phyloP scores from a whole-genome alignment of 2,113 vertebrate genomes.

The Tapirus terrestris region DNA sequence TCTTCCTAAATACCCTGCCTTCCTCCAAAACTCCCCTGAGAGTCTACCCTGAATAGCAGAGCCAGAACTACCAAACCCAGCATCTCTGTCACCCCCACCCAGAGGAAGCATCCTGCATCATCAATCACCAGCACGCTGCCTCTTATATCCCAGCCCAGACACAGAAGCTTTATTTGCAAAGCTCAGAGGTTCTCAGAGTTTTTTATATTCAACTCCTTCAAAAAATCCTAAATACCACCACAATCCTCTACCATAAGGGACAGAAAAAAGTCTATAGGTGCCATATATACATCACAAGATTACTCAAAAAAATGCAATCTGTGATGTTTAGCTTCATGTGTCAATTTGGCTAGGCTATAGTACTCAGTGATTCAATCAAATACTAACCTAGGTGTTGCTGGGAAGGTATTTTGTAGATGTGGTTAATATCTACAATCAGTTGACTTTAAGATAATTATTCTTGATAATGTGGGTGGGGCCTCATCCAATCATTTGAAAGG shows the following conservation, averaged over 20 bases:
- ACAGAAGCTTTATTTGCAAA: background rate
- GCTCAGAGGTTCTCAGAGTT: background rate
- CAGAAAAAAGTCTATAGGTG: background rate
- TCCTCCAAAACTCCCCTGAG: background rate
- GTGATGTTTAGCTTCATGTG: background rate
- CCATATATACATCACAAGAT: background rate
- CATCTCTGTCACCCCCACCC: background rate
- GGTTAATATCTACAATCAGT: background rate
- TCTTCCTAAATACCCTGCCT: background rate
- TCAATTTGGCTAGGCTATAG: background rate
- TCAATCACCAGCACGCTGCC: background rate
- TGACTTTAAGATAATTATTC: background rate
- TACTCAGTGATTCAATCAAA: background rate
- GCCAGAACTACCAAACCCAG: background rate
- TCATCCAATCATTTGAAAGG: background rate
- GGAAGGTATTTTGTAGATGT: background rate
- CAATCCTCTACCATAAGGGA: background rate
- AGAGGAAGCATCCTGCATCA: background rate
- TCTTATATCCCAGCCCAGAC: background rate
- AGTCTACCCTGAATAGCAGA: background rate
- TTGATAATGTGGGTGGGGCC: background rate
- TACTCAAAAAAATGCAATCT: background rate
- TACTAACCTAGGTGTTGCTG: background rate
- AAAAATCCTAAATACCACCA: background rate
- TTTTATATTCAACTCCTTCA: background rate